Conservation (phyloP, 2,888 invertebrate species). For the Ashinkailepas kermadecensis region DNA sequence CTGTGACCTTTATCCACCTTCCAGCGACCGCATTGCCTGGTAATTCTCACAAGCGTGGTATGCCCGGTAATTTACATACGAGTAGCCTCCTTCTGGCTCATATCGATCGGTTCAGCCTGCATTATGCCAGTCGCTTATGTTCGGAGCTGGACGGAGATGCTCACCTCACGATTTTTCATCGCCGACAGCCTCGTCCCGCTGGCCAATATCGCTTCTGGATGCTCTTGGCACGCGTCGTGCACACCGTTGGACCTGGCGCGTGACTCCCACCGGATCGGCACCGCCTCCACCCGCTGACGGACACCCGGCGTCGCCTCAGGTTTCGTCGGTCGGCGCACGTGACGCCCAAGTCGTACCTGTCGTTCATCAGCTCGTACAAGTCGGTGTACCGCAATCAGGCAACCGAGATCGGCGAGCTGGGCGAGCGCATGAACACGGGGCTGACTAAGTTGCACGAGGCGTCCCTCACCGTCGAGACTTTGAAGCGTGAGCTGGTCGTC, state of each 20-base stretch:
- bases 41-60: no score
- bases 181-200: conserved; percentile 18
- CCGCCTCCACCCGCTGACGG: no score
- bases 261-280: no score
- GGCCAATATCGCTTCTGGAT: no score
- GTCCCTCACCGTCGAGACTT: conserved; percentile 80
- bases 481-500: conserved; percentile 82
- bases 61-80: no score
- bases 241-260: no score
- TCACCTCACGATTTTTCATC: neutral
- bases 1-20: no score
- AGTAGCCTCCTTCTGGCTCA: neutral
- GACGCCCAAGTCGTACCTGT: conserved; percentile 92
- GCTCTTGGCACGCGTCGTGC: no score
- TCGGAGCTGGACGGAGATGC: no score
- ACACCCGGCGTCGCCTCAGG: conserved; percentile 41
- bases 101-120: no score
- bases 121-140: no score
- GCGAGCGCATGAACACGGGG: conserved; percentile 89
- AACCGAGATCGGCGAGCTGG: conserved; percentile 80
- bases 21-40: no score
- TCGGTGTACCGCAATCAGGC: conserved; percentile 83
- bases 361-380: conserved; percentile 92
- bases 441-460: conserved; percentile 92
- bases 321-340: conserved; percentile 91